A percentile compares a stretch with the other conserved stretches of the same genome.
These are phyloP conservation scores for Myrmecophaga tridactyla DNA, from an alignment of 2,113 vertebrate species.

Conservation along the genomic window DNA sequence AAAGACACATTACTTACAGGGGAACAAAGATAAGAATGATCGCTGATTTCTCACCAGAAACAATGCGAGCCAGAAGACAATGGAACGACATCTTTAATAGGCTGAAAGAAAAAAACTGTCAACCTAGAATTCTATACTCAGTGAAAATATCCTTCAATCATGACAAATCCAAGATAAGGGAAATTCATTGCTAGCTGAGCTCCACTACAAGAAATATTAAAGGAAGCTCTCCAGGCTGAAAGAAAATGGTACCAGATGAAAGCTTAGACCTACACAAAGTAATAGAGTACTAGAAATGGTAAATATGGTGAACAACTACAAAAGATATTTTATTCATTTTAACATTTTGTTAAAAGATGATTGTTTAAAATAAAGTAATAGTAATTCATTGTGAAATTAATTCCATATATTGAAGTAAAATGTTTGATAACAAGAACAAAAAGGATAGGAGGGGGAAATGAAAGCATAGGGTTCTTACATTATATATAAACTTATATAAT, in stretches of 20 bases:
- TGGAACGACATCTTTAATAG: conserved; percentile 51
- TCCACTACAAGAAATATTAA: conserved; percentile 25
- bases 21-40: conserved; percentile 64
- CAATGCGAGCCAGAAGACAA: conserved; percentile 59
- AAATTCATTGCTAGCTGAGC: not conserved
- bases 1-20: conserved; percentile 54
- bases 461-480: not conserved
- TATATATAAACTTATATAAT: not conserved
- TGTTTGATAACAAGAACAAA: conserved; percentile 38
- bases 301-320: not conserved
- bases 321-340: conserved; percentile 15
- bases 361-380: conserved; percentile 9
- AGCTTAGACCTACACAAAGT: not conserved
- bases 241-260: not conserved
- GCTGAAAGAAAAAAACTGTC: conserved; percentile 66
- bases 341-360: not conserved
- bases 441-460: not conserved
- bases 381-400: not conserved
- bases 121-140: conserved; percentile 61
- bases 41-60: conserved; percentile 52
- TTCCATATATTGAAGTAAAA: not conserved
- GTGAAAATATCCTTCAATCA: conserved; percentile 54
- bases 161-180: conserved; percentile 41
- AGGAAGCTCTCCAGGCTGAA: not conserved
- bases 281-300: not conserved